phyloP scores from a whole-genome alignment of 2,888 invertebrate genomes.

The Anaspis maculata region DNA sequence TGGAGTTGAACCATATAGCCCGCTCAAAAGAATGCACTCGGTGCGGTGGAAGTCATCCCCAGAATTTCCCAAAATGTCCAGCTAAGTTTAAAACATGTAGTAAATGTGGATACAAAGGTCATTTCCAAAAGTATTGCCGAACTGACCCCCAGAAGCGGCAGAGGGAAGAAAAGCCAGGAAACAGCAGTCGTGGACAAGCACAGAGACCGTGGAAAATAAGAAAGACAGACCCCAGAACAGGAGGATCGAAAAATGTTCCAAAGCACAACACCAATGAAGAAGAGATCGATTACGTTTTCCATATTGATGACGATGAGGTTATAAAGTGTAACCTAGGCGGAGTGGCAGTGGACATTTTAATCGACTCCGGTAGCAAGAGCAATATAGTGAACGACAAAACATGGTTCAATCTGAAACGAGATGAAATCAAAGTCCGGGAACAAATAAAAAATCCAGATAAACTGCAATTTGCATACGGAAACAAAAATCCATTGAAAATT shows the following conservation, averaged over 20 bases:
- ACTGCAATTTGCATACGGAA: conserved; percentile 17
- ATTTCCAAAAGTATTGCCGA: neutral
- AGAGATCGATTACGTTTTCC: no score
- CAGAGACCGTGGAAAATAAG: no score
- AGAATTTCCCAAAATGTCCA: neutral
- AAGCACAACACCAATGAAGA: no score
- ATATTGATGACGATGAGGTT: conserved; percentile 5
- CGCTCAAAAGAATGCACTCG: neutral
- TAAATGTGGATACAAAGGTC: neutral
- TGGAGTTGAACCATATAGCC: neutral
- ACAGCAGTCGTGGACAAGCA: no score
- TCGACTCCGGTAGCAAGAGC: conserved; percentile 21
- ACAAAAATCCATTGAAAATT: conserved; percentile 12
- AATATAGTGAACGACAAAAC: conserved; percentile 18
- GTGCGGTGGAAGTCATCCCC: neutral
- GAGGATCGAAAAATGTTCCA: no score
- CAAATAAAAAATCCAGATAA: conserved; percentile 13
- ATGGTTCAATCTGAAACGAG: conserved; percentile 15
- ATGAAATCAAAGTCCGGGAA: conserved; percentile 6
- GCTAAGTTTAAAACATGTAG: neutral
- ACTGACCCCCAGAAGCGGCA: neutral
- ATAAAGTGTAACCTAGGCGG: conserved; percentile 15
- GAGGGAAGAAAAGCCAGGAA: neutral
- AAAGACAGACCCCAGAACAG: no score
- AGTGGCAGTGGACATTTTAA: conserved; percentile 14